Evolutionary conservation across 2,888 invertebrate species (phyloP), one percentile per base, ranked within the genome.

Genomic region (Agrochola lota): DNA sequence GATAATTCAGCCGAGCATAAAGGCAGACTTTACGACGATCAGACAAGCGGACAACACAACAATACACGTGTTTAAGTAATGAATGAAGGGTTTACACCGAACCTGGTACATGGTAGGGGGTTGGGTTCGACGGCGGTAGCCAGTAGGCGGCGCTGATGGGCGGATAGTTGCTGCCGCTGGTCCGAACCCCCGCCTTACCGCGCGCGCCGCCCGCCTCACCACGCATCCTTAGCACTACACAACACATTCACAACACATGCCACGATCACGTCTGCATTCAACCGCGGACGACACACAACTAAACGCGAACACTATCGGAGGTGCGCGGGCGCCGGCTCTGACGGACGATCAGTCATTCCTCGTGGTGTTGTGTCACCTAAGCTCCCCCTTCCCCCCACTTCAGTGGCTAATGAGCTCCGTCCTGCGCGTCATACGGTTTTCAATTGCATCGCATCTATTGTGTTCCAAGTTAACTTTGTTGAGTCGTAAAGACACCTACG

Each of bases 21-120:
- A 71, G 60, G 82, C 71, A 75, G 67, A 77, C 49, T 69, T 40
- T 66, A 71, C 43, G 64, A 67, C 63, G 69, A 63, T 84, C 79
- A 26, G 69, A 52, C 59, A n/a, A 69, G 49, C 74, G 30, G 12
- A 81, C 81, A 81, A 74, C 71, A 68, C 68, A 73, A 84, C 78
- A 83, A 81, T 84, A 40, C 80, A 81, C 76, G 75, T 83, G 80
- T 83, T 60, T 35, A 72, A 77, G 79, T 68, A 80, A 80, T 80
- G 83, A 86, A 84, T 81, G 77, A 70, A 66, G 83, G 86, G 73
- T 81, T 46, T 74, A 26, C 57, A 78, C 81, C 95, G 93, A 97
- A 98, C 98, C 98, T 98, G 98, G 98, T 95, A 98, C 97, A 94
- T 98, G 97, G 97, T 98, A 98, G 92, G 98, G 98, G 93, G 98